Evolutionary conservation across 2,888 invertebrate genomes (phyloP).

Genomic region (Hypolimnas misippus): DNA sequence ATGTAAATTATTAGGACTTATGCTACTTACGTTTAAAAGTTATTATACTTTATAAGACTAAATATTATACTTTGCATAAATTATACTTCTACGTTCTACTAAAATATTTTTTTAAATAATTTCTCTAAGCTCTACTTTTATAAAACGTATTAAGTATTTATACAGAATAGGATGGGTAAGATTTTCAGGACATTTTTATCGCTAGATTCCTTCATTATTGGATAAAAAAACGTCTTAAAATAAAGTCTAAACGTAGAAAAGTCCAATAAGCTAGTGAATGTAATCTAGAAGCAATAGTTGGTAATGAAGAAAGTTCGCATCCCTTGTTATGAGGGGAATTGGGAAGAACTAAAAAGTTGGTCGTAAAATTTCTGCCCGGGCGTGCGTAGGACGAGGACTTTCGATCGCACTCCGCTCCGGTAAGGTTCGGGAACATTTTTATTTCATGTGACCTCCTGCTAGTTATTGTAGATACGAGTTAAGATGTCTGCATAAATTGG

Average conservation of each 20-base stretch:
- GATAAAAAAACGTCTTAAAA: neutral
- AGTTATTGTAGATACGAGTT: slow-evolving; percentile 27
- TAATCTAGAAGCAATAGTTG: slow-evolving; percentile 32
- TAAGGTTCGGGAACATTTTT: slow-evolving; percentile 36
- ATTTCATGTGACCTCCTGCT: slow-evolving; percentile 37
- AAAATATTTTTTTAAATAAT: neutral
- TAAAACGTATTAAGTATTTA: neutral
- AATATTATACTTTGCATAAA: slow-evolving; percentile 1
- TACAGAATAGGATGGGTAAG: neutral
- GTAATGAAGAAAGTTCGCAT: slow-evolving; percentile 44
- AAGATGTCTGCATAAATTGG: too few species aligned
- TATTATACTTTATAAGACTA: neutral
- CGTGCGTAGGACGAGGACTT: slow-evolving; percentile 32
- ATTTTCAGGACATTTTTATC: neutral
- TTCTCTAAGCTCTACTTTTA: neutral
- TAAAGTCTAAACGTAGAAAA: neutral
- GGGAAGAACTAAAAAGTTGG: slow-evolving; percentile 48
- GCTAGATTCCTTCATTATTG: neutral
- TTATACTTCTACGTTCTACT: too few species aligned
- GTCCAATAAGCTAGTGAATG: slow-evolving; percentile 11
- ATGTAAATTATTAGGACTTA: slow-evolving; percentile 35
- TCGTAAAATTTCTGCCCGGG: slow-evolving; percentile 44
- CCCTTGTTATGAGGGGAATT: slow-evolving; percentile 46
- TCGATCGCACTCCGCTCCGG: slow-evolving; percentile 23
- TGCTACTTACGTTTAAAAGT: neutral